Conservation (phyloP, 2,113 vertebrate genomes). For the Columba livia region DNA sequence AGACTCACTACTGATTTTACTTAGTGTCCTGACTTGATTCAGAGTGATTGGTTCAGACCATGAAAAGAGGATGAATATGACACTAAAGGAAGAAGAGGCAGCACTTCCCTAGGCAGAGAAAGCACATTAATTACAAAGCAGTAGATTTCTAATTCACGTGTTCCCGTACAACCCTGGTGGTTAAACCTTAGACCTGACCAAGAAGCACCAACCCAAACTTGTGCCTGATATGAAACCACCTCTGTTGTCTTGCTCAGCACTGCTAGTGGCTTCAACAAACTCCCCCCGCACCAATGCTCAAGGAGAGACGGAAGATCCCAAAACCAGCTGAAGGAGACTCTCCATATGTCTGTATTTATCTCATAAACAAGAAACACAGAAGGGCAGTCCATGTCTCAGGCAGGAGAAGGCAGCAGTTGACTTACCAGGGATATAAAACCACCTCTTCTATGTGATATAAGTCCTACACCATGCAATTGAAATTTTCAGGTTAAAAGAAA, state of each 20-base stretch:
- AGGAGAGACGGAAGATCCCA: neutral
- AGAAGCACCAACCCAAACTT: neutral
- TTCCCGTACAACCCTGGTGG: neutral
- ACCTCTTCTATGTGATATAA: neutral
- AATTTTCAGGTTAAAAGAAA: neutral
- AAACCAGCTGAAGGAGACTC: neutral
- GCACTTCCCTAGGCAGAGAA: neutral
- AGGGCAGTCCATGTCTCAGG: neutral
- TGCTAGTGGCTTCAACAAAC: neutral
- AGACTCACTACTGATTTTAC: neutral
- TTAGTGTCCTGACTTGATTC: neutral
- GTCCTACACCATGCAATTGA: neutral
- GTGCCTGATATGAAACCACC: neutral
- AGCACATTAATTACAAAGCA: neutral
- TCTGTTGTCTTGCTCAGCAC: neutral
- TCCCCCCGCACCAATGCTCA: neutral
- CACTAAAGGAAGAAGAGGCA: neutral
- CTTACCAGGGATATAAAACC: neutral
- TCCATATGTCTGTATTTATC: fast-evolving
- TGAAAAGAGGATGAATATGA: neutral
- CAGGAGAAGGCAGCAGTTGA: neutral
- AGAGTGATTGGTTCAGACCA: neutral
- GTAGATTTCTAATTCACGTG: neutral
- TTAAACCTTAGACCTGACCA: neutral
- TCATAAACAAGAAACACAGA: neutral